Evolutionary conservation across 2,888 invertebrate species (phyloP).

Genomic region (Sesamia inferens): DNA sequence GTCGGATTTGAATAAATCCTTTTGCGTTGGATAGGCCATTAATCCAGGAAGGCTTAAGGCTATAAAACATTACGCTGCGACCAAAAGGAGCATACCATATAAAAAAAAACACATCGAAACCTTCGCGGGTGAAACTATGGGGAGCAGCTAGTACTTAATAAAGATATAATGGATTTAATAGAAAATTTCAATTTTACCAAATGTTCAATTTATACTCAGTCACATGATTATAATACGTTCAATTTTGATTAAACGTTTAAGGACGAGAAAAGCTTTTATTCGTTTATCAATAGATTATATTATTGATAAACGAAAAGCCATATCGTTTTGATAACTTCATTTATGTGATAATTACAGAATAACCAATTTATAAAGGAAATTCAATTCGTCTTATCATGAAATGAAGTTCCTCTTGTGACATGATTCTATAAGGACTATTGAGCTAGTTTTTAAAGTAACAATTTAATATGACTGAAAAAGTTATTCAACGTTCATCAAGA

Average conservation of each 20-base stretch:
- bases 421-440: background rate
- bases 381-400: background rate
- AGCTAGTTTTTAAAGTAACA: background rate
- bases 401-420: background rate
- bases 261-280: conserved; percentile 18
- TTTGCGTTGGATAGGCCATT: no score
- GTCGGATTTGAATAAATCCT: no score
- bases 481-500: no score
- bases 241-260: conserved; percentile 5
- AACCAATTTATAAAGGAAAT: background rate
- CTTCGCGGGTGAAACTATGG: no score
- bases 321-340: background rate
- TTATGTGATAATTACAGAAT: background rate
- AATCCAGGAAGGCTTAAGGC: no score
- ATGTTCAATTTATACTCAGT: background rate
- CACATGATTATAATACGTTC: background rate
- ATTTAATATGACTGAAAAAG: background rate
- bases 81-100: no score
- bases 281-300: conserved; percentile 2
- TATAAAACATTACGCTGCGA: no score
- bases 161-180: background rate
- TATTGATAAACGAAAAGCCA: conserved; percentile 13
- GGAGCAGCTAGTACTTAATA: no score
- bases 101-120: no score
- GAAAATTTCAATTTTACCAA: background rate